Evolutionary conservation across 2,797 vertebrate genomes (phyloP).

Genomic region (Periophthalmus magnuspinnatus): DNA sequence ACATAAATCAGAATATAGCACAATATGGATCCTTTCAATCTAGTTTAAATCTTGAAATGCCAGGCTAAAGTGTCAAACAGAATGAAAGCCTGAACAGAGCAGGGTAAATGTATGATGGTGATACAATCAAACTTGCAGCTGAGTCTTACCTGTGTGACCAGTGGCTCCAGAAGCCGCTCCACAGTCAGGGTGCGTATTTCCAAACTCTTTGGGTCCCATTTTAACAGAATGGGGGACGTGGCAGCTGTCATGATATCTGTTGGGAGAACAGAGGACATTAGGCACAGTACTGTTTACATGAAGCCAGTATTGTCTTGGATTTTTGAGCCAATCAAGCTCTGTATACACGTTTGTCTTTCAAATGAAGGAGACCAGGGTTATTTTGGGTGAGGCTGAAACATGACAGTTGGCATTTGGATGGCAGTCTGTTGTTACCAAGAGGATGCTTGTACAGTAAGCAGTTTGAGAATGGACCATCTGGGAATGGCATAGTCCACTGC

Average conservation of each 20-base stretch:
- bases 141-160: slow-evolving; percentile 81
- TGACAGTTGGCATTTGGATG: slow-evolving; percentile 56
- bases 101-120: background rate
- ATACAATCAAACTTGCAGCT: background rate
- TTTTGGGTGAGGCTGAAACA: slow-evolving; percentile 32
- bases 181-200: slow-evolving; percentile 85
- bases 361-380: slow-evolving; percentile 19
- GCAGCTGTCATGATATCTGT: slow-evolving; percentile 83
- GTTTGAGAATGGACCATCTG: slow-evolving; percentile 63
- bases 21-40: too few species aligned
- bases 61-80: background rate
- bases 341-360: background rate
- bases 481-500: slow-evolving; percentile 56
- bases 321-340: slow-evolving; percentile 3
- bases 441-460: slow-evolving; percentile 66
- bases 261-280: slow-evolving; percentile 29
- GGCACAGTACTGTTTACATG: background rate
- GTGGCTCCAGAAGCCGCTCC: slow-evolving; percentile 83
- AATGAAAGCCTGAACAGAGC: background rate
- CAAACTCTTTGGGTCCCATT: slow-evolving; percentile 87
- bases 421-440: slow-evolving; percentile 53
- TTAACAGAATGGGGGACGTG: slow-evolving; percentile 84
- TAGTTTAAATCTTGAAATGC: too few species aligned
- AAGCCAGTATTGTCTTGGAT: background rate
- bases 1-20: too few species aligned